Base-by-base conservation (phyloP, 2,113 vertebrate species). In the Chloroceryle aenea region DNA sequence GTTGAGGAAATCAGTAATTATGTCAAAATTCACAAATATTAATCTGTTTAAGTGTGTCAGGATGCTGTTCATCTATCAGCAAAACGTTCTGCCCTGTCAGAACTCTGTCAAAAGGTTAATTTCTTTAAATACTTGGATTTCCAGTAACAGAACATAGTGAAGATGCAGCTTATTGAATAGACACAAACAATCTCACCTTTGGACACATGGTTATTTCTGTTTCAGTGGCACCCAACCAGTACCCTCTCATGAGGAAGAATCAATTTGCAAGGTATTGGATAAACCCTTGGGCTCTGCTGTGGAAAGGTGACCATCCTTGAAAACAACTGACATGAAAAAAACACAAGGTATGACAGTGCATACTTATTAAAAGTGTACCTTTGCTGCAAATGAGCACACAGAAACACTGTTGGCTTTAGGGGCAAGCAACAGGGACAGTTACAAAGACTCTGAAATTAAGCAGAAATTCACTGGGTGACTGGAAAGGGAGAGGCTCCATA, bases 1-100 rank as follows among this genome's bases (percentile, higher is more conserved):
- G 95, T 89, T 79, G 96, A 97, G 95, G 92, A 97, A 97, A 96
- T 98, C 97, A 95, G 96, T 95, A 96, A 96, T 97, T 96, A 97
- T 93, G 97, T 91, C 95, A 95, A 95, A 96, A 97, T 83, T 95
- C 91, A 92, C 93, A 87, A 88, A 93, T 88, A 88, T 73, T 78
- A 94, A 97, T 94, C 95, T 96, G 38, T 95, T 94, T 72, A 91
- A 96, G 79, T 63, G 77, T 85, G 82, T 78, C 69, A 29, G 56
- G 77, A 58, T 84, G 90, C 45, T 67, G 68, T 53, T 86, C 59
- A 45, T 91, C 45, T 53, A 43, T 72, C 40, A 63, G 78, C 52
- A 77, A 64, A 93, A 76, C 47, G 91, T 53, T 72, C 68, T 95
- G 45, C 42, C 61, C 86, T 85, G 45, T 75, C 86, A 77, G 90